phyloP scores from a whole-genome alignment of 2,888 invertebrate species.

The Parthenolecanium corni region DNA sequence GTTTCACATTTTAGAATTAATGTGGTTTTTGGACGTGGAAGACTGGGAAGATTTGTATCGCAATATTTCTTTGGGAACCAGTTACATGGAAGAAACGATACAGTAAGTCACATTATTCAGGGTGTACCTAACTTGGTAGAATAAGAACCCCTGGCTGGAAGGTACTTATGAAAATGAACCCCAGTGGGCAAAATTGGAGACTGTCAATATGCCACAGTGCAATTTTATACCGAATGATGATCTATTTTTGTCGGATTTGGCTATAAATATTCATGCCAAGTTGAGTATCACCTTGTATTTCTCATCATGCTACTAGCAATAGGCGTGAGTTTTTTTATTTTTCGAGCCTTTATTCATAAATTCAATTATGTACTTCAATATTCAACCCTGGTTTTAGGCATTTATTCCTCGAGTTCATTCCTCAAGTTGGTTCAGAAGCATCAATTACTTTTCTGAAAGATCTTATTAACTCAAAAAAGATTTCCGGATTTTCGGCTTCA shows the following conservation, averaged over 20 bases:
- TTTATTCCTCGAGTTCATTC: slow-evolving; percentile 58
- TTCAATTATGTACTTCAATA: background rate
- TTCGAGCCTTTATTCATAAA: no score
- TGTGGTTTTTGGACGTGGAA: slow-evolving; percentile 38
- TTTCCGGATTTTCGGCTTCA: slow-evolving; percentile 53
- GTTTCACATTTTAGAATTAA: slow-evolving; percentile 39
- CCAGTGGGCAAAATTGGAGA: no score
- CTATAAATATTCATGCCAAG: no score
- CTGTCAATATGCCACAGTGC: no score
- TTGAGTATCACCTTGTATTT: no score
- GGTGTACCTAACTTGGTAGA: no score
- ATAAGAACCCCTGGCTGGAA: no score
- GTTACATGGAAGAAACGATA: slow-evolving; percentile 61
- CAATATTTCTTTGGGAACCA: slow-evolving; percentile 46
- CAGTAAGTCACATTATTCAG: slow-evolving; percentile 38
- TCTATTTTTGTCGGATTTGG: no score
- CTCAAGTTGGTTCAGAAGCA: slow-evolving; percentile 54
- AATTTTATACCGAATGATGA: no score
- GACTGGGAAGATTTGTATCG: slow-evolving; percentile 39
- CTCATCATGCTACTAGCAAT: no score
- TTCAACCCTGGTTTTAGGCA: slow-evolving; percentile 41
- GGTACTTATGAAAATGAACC: no score
- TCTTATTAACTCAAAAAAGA: slow-evolving; percentile 48
- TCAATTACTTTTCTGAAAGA: slow-evolving; percentile 54
- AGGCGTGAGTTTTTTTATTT: no score